phyloP scores from a whole-genome alignment of 2,113 vertebrate species.

The Anser brachyrhynchus region DNA sequence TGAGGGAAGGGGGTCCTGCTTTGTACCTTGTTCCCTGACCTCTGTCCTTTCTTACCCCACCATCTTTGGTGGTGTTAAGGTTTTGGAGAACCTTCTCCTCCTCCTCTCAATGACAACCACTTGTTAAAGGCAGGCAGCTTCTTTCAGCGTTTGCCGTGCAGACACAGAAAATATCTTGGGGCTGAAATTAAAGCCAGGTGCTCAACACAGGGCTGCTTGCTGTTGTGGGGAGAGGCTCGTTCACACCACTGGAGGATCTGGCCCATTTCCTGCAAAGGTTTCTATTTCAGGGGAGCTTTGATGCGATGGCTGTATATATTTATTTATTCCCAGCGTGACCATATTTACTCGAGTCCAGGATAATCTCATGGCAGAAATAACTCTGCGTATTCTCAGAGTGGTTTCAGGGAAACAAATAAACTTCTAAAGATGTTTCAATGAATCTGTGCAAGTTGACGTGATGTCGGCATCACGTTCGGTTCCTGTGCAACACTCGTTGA shows the following conservation, averaged over 20 bases:
- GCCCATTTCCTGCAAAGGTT: background rate
- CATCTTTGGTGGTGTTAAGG: background rate
- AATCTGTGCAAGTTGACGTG: background rate
- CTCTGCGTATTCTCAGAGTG: background rate
- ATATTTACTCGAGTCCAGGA: background rate
- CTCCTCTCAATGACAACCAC: background rate
- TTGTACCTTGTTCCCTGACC: background rate
- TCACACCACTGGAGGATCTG: background rate
- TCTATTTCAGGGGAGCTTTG: conserved; percentile 13
- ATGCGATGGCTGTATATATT: background rate
- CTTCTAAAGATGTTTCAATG: background rate
- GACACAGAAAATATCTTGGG: background rate
- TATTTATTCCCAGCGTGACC: background rate
- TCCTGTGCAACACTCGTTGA: background rate
- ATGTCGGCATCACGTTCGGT: background rate
- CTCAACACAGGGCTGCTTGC: background rate
- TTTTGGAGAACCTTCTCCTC: background rate
- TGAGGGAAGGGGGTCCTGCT: background rate
- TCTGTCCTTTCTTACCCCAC: background rate
- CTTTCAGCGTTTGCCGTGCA: background rate
- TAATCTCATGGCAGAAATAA: background rate
- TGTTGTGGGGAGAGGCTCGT: background rate
- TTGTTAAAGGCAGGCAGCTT: background rate
- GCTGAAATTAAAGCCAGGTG: background rate
- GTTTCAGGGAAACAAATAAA: background rate